Evolutionary conservation across 2,888 invertebrate genomes (phyloP).

Genomic region (Lamproptera curius): DNA sequence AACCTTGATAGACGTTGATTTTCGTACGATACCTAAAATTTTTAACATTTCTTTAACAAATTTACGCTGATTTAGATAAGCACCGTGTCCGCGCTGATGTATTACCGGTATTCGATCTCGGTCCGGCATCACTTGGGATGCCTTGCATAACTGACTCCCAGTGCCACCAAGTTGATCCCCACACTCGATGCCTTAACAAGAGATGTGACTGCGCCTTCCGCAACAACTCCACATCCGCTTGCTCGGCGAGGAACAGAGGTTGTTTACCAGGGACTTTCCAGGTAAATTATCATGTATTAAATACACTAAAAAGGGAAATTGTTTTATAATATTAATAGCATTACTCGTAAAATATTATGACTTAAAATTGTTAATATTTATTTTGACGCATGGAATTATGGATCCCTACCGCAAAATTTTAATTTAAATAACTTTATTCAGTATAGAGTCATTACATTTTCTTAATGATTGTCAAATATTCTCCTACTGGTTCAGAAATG

Average conservation of each 20-base stretch:
- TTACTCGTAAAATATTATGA: too few relatives aligned
- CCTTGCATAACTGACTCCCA: conserved; percentile 86
- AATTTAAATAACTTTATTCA: too few relatives aligned
- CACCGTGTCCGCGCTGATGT: conserved; percentile 58
- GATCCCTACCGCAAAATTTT: too few relatives aligned
- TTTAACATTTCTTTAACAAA: conserved; percentile 1
- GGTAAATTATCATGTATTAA: conserved; percentile 72
- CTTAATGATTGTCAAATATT: too few relatives aligned
- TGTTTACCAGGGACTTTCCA: conserved; percentile 92
- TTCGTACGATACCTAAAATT: too few relatives aligned
- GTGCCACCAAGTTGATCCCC: conserved; percentile 88
- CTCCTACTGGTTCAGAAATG: too few relatives aligned
- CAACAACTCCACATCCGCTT: conserved; percentile 79
- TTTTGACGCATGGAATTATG: too few relatives aligned
- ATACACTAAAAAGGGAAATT: too few relatives aligned
- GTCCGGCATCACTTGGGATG: conserved; percentile 85
- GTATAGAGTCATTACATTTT: too few relatives aligned
- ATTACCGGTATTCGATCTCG: conserved; percentile 57
- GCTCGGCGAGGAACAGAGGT: conserved; percentile 85
- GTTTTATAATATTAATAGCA: too few relatives aligned
- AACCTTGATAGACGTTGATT: too few relatives aligned
- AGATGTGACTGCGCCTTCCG: conserved; percentile 85
- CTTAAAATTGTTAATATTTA: too few relatives aligned
- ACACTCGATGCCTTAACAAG: conserved; percentile 86
- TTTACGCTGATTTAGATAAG: conserved; percentile 49